Evolutionary conservation across 2,888 invertebrate genomes (phyloP), one percentile per base, ranked within the genome.

Genomic region (Xylophagus ater): DNA sequence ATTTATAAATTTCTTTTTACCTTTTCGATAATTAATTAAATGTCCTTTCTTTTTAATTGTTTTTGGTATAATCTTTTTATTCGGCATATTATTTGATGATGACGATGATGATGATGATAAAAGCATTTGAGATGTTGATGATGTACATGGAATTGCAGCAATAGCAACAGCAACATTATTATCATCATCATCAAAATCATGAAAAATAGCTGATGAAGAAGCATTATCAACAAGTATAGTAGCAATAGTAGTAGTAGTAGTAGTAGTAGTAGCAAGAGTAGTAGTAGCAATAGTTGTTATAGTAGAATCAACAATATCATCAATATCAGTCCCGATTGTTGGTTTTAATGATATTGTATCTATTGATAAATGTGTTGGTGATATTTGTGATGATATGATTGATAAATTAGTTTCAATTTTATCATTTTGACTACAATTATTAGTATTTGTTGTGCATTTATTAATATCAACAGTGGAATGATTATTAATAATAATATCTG

Each of bases 31-130:
- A 15, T 10, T 31, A 39, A 17, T 8, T 25, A 26, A 24, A 35
- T 2, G 17, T 32, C 19, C 24, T 40, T 36, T 24, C 35, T 9
- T 23, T 38, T 21, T 32, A 34, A 28, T 35, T 10, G 23, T 30
- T 26, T 36, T 32, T 13, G 15, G 19, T 33, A 18, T 36, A 18
- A 14, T 35, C 3, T 32, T 35, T 24, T 29, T 12, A 20, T 34
- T 40, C 13, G 19, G 26, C n/a, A 39, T 24, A 8, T 31, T 20
- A 13, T 26, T 31, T 13, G 37, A 17, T 12, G 31, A 37, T 24
- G 34, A 34, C 10, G 31, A 33, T 8, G 30, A 29, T 3, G 37
- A 10, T 2, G 31, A 23, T 9, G 31, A 30, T 6, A 12, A 18
- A 15, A 19, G 8, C 9, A 1, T 12, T 15, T 8, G 13, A 8